Conservation (phyloP, 30 jellyfish, hydroid and myxozoan species). For the Catostylus mosaicus region DNA sequence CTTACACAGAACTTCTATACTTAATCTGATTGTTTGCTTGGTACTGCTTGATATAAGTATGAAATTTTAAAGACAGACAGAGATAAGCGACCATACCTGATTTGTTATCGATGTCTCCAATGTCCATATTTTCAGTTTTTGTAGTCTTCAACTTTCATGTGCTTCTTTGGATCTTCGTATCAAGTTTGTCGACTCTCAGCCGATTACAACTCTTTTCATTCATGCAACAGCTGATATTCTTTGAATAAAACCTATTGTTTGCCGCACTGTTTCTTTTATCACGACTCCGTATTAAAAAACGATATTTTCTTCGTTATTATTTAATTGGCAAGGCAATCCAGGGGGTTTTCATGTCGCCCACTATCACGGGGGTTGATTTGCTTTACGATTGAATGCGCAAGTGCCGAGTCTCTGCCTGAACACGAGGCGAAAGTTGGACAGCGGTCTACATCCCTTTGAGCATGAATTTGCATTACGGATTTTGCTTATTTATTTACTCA, state of each 20-base stretch:
- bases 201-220: conserved; percentile 40
- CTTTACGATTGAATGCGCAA: too few relatives aligned
- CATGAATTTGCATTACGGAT: too few relatives aligned
- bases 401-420: too few relatives aligned
- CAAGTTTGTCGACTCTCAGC: conserved; percentile 47
- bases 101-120: conserved; percentile 5
- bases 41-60: too few relatives aligned
- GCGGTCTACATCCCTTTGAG: too few relatives aligned
- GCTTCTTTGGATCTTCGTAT: conserved; percentile 23
- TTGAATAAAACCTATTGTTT: conserved; percentile 28
- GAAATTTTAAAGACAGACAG: too few relatives aligned
- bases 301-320: conserved; percentile 58
- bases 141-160: conserved; percentile 41
- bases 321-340: conserved; percentile 38
- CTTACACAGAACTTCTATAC: too few relatives aligned
- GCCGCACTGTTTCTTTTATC: conserved; percentile 43
- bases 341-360: conserved; percentile 31
- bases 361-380: conserved; percentile 40
- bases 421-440: too few relatives aligned
- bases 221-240: conserved; percentile 67
- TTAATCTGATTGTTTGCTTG: too few relatives aligned
- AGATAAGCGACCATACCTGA: too few relatives aligned
- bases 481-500: too few relatives aligned
- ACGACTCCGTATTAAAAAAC: conserved; percentile 34
- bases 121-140: conserved; percentile 25